A percentile compares a stretch with the other conserved stretches of the same genome.
Conservation (phyloP, 2,113 vertebrate genomes). For the Myodes glareolus region DNA sequence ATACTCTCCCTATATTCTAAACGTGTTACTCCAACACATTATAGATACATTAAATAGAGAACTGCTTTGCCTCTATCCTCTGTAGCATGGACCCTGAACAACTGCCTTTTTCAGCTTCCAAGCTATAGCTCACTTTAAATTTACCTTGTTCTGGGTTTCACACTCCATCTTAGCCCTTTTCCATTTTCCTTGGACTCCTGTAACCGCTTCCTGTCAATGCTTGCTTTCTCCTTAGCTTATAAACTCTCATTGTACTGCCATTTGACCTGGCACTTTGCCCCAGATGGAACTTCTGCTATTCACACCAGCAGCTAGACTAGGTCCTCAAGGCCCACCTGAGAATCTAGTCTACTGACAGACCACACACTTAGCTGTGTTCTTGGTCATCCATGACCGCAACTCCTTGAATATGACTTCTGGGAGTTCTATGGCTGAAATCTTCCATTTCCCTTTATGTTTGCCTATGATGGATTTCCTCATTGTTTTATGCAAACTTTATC, state of each 20-base stretch:
- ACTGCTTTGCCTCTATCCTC: not conserved
- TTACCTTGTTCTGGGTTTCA: not conserved
- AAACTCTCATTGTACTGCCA: not conserved
- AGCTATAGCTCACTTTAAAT: not conserved
- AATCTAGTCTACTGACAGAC: not conserved
- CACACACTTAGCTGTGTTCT: not conserved
- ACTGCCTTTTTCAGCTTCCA: not conserved
- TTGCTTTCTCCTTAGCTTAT: not conserved
- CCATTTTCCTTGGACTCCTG: not conserved
- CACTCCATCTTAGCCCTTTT: not conserved
- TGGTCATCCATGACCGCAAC: not conserved
- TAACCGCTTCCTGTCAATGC: not conserved
- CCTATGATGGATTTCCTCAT: not conserved
- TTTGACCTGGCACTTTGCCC: not conserved
- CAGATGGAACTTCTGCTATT: not conserved
- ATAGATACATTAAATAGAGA: not conserved
- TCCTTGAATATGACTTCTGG: not conserved
- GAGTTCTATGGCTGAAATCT: not conserved
- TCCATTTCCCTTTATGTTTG: not conserved
- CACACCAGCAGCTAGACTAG: not conserved
- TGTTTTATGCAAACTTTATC: conserved; percentile 28
- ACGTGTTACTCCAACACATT: not conserved
- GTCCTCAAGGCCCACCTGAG: not conserved
- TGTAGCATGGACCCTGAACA: not conserved
- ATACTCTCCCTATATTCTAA: not conserved